phyloP scores from a whole-genome alignment of 2,797 vertebrate genomes.

The Gallinago nigripennis region DNA sequence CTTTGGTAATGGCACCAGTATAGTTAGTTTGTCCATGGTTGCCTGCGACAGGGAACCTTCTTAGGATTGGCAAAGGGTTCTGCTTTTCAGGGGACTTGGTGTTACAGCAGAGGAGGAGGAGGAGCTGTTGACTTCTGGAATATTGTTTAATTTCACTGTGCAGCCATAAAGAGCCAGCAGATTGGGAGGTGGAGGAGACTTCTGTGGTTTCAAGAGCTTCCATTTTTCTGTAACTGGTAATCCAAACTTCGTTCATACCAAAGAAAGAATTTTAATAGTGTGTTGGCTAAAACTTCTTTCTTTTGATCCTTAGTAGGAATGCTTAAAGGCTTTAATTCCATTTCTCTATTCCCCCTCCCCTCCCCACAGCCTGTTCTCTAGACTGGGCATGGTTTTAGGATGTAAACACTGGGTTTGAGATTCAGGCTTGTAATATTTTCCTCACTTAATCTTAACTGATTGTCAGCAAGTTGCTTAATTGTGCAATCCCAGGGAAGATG shows the following conservation, averaged over 20 bases:
- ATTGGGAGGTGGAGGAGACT: neutral
- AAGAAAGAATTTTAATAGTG: slow-evolving; percentile 33
- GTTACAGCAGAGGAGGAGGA: neutral
- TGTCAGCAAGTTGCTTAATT: neutral
- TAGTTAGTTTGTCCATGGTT: neutral
- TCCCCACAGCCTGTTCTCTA: neutral
- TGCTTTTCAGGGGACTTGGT: neutral
- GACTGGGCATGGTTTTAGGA: neutral
- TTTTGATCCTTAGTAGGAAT: slow-evolving; percentile 23
- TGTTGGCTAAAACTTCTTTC: neutral
- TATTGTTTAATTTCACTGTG: neutral
- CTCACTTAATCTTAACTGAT: neutral
- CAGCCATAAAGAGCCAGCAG: neutral
- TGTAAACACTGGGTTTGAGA: neutral
- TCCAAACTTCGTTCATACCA: neutral
- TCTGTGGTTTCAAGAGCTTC: neutral
- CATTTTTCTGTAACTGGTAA: slow-evolving; percentile 9
- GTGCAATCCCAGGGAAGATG: neutral
- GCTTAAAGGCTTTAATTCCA: neutral
- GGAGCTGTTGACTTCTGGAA: neutral
- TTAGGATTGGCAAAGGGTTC: neutral
- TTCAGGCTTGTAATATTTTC: neutral
- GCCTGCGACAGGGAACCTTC: neutral
- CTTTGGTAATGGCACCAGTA: accelerated
- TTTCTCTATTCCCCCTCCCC: neutral